phyloP scores from a whole-genome alignment of 2,888 invertebrate species.

The Chrysina gloriosa region DNA sequence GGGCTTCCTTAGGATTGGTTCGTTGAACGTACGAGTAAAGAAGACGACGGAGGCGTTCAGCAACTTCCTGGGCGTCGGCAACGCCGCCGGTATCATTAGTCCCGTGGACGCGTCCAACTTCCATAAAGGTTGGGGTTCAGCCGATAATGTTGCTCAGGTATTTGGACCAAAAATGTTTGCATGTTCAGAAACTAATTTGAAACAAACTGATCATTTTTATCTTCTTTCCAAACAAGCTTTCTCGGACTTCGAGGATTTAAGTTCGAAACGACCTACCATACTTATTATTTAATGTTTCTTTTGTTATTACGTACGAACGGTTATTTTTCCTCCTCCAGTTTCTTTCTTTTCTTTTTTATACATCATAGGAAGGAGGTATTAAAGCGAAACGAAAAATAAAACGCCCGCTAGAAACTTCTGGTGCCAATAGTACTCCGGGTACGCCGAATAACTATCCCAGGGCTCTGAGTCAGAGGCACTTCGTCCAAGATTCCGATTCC shows the following conservation, averaged over 20 bases:
- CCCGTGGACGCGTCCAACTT: constrained; percentile 72
- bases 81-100: constrained; percentile 64
- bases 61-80: constrained; percentile 86
- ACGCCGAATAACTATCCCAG: constrained; percentile 69
- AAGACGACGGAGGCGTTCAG: constrained; percentile 93
- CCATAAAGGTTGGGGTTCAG: constrained; percentile 91
- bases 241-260: background rate
- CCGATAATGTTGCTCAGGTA: constrained; percentile 84
- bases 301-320: too few species aligned
- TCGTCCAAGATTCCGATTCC: constrained; percentile 81
- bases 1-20: constrained; percentile 91
- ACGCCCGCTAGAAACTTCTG: constrained; percentile 67
- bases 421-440: constrained; percentile 73
- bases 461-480: constrained; percentile 51
- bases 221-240: constrained; percentile 7
- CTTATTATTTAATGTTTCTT: too few species aligned
- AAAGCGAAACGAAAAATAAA: constrained; percentile 77
- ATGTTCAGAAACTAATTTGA: background rate
- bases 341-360: constrained; percentile 55
- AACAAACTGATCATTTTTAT: too few species aligned
- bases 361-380: constrained; percentile 67
- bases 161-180: constrained; percentile 1
- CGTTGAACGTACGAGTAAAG: constrained; percentile 90
- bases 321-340: too few species aligned
- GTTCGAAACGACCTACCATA: too few species aligned